Evolutionary conservation across 2,113 vertebrate genomes (phyloP).

Genomic region (Dicerorhinus sumatrensis): DNA sequence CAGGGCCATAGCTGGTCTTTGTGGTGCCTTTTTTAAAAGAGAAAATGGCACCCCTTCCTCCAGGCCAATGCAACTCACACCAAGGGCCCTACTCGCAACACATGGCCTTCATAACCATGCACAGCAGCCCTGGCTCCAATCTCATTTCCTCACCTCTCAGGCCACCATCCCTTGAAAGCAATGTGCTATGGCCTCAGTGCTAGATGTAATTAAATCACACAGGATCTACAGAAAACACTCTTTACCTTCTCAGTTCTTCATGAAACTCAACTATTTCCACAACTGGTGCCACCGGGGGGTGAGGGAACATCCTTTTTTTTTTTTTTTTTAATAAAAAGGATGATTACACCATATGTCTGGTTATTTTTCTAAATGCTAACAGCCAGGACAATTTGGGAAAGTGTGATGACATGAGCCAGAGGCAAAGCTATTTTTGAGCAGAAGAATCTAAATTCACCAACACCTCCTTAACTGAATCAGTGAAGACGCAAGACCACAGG

Average conservation of each 20-base stretch:
- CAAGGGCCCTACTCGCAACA: neutral
- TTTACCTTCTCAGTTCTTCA: slow-evolving; percentile 38
- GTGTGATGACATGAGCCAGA: slow-evolving; percentile 44
- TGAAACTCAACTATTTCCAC: neutral
- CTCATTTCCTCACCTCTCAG: neutral
- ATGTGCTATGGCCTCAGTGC: neutral
- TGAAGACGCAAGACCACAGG: neutral
- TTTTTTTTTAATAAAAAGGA: neutral
- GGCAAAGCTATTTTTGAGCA: slow-evolving; percentile 60
- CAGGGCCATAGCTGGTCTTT: neutral
- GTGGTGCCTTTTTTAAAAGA: neutral
- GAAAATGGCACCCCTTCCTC: neutral
- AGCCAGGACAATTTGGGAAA: slow-evolving; percentile 62
- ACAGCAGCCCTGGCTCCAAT: neutral
- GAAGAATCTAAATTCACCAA: slow-evolving; percentile 50
- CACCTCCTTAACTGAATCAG: neutral
- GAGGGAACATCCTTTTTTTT: neutral
- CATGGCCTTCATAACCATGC: neutral
- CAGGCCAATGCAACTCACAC: neutral
- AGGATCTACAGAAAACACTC: neutral
- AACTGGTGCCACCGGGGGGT: neutral
- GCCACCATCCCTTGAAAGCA: neutral
- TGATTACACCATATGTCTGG: slow-evolving; percentile 50
- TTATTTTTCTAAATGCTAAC: slow-evolving; percentile 57
- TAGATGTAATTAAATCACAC: neutral